These are phyloP conservation scores for Drosophila testacea DNA, from an alignment of 2,888 invertebrate species.

Conservation along the genomic window DNA sequence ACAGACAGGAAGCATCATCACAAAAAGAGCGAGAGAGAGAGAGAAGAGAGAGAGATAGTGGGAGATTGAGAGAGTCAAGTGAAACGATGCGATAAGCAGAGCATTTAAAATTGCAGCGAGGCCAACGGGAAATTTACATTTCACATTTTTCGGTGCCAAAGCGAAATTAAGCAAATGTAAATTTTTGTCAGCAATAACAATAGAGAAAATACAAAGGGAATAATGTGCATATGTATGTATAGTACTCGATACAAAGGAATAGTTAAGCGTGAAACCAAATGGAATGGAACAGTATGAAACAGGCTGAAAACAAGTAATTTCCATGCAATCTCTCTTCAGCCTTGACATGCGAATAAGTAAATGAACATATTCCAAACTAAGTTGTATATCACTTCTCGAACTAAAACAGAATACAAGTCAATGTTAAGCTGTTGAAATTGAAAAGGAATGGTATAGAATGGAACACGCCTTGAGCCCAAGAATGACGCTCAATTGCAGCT, in stretches of 20 bases:
- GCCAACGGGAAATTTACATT: constrained; percentile 48
- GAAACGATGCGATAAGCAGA: constrained; percentile 63
- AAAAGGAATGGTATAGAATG: not conserved
- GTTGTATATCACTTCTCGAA: too few species aligned
- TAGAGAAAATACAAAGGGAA: constrained; percentile 12
- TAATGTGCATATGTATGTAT: not conserved
- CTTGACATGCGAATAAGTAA: too few species aligned
- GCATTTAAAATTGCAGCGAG: constrained; percentile 65
- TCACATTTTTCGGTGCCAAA: constrained; percentile 51
- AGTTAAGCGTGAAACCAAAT: constrained; percentile 9
- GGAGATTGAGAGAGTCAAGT: constrained; percentile 6
- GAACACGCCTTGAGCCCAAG: too few species aligned
- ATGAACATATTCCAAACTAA: too few species aligned
- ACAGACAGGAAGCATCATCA: constrained; percentile 19
- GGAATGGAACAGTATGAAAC: not conserved
- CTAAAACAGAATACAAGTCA: not conserved
- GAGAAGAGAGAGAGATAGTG: not conserved
- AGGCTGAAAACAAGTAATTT: too few species aligned
- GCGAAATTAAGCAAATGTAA: constrained; percentile 64
- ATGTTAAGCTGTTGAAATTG: not conserved
- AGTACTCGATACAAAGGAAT: constrained; percentile 24
- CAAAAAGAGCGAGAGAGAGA: not conserved
- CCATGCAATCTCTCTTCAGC: too few species aligned
- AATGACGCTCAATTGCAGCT: too few species aligned
- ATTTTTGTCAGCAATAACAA: constrained; percentile 49